phyloP scores from a whole-genome alignment of 1,140 invertebrate species.

The Saccostrea cuccullata region DNA sequence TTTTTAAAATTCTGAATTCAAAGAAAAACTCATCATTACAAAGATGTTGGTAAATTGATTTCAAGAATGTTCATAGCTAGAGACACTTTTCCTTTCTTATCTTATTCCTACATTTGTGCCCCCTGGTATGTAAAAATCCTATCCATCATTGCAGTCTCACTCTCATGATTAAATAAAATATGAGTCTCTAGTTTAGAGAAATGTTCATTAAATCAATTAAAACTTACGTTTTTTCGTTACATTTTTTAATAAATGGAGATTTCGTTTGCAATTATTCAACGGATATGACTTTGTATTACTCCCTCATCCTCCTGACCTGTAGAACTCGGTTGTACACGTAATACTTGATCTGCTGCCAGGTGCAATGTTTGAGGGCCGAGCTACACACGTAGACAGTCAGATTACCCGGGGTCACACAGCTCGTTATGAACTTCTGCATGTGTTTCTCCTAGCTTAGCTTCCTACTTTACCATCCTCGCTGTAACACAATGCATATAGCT shows the following conservation, averaged over 20 bases:
- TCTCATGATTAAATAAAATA: not conserved
- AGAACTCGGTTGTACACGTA: not conserved
- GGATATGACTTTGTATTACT: not conserved
- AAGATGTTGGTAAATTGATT: too few relatives aligned
- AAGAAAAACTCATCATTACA: too few relatives aligned
- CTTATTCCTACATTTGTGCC: too few relatives aligned
- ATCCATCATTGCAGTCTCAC: too few relatives aligned
- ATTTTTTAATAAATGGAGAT: not conserved
- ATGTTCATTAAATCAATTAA: not conserved
- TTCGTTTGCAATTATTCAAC: not conserved
- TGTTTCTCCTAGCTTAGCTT: not conserved
- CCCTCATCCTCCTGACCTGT: not conserved
- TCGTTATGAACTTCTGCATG: not conserved
- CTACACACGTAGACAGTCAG: not conserved
- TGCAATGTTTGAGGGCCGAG: not conserved
- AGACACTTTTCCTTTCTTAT: too few relatives aligned
- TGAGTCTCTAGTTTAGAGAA: not conserved
- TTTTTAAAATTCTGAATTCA: too few relatives aligned
- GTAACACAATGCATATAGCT: not conserved
- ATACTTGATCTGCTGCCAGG: not conserved
- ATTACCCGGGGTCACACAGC: not conserved
- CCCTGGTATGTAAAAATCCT: too few relatives aligned
- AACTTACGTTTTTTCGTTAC: not conserved
- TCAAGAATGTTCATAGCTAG: too few relatives aligned
- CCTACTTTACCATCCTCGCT: not conserved